These are phyloP conservation scores for Periophthalmus modestus DNA, from an alignment of 2,113 vertebrate species.

Conservation along the genomic window DNA sequence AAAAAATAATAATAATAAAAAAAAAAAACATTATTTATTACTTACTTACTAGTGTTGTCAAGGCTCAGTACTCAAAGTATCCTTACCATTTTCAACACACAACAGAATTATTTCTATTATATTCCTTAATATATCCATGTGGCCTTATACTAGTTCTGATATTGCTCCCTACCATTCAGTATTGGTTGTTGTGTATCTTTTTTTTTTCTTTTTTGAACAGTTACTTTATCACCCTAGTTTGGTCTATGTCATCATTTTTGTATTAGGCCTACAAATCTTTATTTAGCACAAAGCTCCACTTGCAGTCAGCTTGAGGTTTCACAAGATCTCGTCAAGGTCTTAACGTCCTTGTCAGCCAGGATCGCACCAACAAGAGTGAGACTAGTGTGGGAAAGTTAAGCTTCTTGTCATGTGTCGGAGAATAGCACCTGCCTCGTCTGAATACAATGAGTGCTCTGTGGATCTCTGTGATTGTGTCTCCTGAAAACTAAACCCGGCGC, in stretches of 20 bases:
- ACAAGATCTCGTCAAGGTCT: background rate
- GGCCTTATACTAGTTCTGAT: too few relatives aligned
- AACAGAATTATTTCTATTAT: too few relatives aligned
- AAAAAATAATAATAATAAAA: too few relatives aligned
- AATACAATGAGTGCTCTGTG: slow-evolving; percentile 22
- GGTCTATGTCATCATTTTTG: background rate
- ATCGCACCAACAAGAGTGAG: background rate
- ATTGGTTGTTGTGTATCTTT: too few relatives aligned
- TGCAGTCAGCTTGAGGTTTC: background rate
- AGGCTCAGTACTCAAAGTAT: too few relatives aligned
- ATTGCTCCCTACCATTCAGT: too few relatives aligned
- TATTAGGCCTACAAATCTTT: background rate
- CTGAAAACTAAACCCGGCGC: background rate
- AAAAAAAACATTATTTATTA: too few relatives aligned
- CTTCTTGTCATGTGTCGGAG: slow-evolving; percentile 17
- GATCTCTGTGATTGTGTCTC: slow-evolving; percentile 6
- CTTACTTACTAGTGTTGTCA: too few relatives aligned
- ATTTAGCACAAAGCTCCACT: background rate
- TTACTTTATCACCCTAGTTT: background rate
- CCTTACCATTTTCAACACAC: too few relatives aligned
- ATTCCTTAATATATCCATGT: too few relatives aligned
- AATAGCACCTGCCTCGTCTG: slow-evolving; percentile 32
- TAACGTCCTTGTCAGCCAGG: slow-evolving; percentile 26
- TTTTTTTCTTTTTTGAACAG: background rate
- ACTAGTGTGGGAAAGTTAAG: slow-evolving; percentile 32